Evolutionary conservation across 2,888 invertebrate genomes (phyloP).

Genomic region (Galerucella pusilla): DNA sequence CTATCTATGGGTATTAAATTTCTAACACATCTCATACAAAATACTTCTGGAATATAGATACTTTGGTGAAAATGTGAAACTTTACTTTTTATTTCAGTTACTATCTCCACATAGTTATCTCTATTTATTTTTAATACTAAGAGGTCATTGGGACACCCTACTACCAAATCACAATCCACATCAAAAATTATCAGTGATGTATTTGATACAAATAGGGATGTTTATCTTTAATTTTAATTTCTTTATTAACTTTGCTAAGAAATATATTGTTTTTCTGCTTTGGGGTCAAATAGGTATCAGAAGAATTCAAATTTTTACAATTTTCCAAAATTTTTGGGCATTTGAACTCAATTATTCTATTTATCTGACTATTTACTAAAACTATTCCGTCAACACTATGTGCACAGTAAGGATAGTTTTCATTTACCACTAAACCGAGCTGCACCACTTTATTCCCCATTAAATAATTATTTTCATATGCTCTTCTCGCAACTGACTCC

Average conservation of each 20-base stretch:
- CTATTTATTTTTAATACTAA: neutral
- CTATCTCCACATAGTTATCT: constrained; percentile 8
- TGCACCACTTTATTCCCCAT: constrained; percentile 4
- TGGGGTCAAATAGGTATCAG: neutral
- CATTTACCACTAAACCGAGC: constrained; percentile 1
- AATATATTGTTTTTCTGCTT: constrained; percentile 3
- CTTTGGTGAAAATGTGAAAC: neutral
- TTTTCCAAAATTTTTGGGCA: constrained; percentile 19
- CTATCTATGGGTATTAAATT: neutral
- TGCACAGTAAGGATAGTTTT: constrained; percentile 11
- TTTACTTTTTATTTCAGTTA: constrained; percentile 4
- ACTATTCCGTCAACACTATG: constrained; percentile 10
- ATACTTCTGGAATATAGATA: constrained; percentile 9
- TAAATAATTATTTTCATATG: neutral
- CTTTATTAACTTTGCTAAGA: neutral
- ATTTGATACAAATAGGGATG: neutral
- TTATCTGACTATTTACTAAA: neutral
- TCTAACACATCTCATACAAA: constrained; percentile 11
- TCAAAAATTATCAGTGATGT: constrained; percentile 10
- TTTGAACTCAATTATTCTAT: constrained; percentile 20
- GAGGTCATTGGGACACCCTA: constrained; percentile 8
- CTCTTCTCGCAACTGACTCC: constrained; percentile 4
- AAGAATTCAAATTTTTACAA: neutral
- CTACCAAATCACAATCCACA: constrained; percentile 16
- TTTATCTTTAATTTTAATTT: neutral